phyloP scores from a whole-genome alignment of 2,888 invertebrate genomes.

The Harpagoxenus sublaevis region DNA sequence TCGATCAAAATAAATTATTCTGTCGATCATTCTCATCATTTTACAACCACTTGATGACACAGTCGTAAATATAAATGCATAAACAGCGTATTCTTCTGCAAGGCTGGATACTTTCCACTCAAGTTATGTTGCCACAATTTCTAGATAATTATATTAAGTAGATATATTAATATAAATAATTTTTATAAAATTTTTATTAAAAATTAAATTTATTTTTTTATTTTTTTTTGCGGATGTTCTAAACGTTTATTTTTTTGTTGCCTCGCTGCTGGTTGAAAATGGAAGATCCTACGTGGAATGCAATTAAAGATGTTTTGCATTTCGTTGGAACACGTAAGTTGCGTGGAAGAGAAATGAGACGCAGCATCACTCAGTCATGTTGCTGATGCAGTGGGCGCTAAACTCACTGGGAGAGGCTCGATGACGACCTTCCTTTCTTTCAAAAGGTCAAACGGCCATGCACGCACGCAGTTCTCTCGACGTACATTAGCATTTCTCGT shows the following conservation, averaged over 20 bases:
- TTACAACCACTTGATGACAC: background rate
- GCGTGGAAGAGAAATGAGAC: constrained; percentile 56
- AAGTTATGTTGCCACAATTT: background rate
- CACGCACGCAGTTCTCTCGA: constrained; percentile 69
- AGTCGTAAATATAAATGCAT: background rate
- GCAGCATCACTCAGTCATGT: constrained; percentile 39
- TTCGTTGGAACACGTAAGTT: constrained; percentile 2
- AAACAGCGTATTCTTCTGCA: background rate
- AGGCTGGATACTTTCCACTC: constrained; percentile 13
- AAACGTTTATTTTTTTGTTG: background rate
- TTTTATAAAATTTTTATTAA: background rate
- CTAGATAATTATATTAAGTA: background rate
- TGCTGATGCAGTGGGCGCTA: constrained; percentile 57
- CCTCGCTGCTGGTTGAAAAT: background rate
- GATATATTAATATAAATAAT: too few species aligned
- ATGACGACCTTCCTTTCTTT: constrained; percentile 80
- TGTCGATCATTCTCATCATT: background rate
- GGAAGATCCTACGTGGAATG: background rate
- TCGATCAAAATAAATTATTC: constrained; percentile 6
- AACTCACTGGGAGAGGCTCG: constrained; percentile 55
- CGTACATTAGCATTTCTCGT: constrained; percentile 65
- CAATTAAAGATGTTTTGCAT: constrained; percentile 11
- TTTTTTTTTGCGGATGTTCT: background rate
- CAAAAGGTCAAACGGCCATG: constrained; percentile 83
- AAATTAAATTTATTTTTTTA: background rate